phyloP scores from a whole-genome alignment of 2,797 vertebrate genomes.

The Alosa sapidissima region DNA sequence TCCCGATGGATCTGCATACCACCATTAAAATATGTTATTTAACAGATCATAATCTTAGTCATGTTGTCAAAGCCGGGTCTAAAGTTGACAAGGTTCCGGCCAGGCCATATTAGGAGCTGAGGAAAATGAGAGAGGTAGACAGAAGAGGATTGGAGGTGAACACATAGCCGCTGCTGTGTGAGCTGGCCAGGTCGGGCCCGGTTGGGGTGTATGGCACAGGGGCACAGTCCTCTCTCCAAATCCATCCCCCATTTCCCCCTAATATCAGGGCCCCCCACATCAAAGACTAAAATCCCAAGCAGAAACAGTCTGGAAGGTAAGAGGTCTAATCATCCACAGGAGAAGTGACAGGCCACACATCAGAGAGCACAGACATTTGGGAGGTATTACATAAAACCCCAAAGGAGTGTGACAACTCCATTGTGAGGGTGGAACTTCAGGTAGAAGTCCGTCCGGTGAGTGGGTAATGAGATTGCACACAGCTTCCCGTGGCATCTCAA shows the following conservation, averaged over 20 bases:
- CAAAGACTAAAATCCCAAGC: conserved; percentile 33
- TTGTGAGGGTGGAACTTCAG: background rate
- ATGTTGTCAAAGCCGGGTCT: too few relatives aligned
- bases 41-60: too few relatives aligned
- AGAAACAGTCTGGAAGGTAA: conserved; percentile 15
- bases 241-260: background rate
- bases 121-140: too few relatives aligned
- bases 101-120: too few relatives aligned
- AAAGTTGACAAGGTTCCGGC: too few relatives aligned
- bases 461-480: conserved; percentile 7
- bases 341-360: background rate
- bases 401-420: conserved; percentile 6
- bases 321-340: background rate
- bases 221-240: background rate
- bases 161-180: too few relatives aligned
- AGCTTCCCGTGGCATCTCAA: conserved; percentile 29
- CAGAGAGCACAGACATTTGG: conserved; percentile 3
- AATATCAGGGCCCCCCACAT: conserved; percentile 35
- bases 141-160: too few relatives aligned
- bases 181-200: too few relatives aligned
- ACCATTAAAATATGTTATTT: too few relatives aligned
- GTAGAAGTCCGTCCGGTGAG: background rate
- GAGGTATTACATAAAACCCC: background rate
- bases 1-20: too few relatives aligned
- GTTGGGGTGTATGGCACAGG: background rate